Percentiles rank a stretch among this genome's conserved stretches.
phyloP scores from a whole-genome alignment of 2,113 vertebrate species.

The Athene cunicularia region DNA sequence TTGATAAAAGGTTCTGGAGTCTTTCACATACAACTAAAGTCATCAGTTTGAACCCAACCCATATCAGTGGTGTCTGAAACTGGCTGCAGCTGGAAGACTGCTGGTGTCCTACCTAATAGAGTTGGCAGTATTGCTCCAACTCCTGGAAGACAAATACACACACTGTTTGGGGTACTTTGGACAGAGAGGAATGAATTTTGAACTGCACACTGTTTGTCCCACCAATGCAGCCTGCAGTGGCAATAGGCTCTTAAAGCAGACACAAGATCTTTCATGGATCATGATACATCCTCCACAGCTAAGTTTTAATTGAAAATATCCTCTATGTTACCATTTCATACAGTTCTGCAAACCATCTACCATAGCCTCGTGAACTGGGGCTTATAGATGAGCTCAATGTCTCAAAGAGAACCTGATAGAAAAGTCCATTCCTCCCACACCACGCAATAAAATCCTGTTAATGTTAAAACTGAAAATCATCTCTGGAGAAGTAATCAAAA shows the following conservation, averaged over 20 bases:
- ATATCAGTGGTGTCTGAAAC: not conserved
- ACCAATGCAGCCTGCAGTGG: not conserved
- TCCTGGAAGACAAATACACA: not conserved
- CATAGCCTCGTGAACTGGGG: rapidly evolving
- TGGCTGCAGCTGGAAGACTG: not conserved
- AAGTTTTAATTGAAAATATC: not conserved
- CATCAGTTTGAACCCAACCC: rapidly evolving
- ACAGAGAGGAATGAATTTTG: not conserved
- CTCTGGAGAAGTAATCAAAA: not conserved
- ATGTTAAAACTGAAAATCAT: not conserved
- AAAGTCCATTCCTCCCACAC: not conserved
- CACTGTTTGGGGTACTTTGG: not conserved
- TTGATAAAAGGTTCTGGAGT: constrained; percentile 46
- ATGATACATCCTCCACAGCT: not conserved
- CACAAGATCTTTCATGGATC: not conserved
- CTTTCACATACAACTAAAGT: constrained; percentile 2
- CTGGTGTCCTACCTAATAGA: not conserved
- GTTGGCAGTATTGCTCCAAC: rapidly evolving
- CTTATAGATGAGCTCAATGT: not conserved
- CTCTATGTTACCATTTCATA: not conserved
- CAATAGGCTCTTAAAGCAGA: not conserved
- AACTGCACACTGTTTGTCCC: not conserved
- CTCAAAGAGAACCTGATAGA: not conserved
- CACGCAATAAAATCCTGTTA: not conserved
- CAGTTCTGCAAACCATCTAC: not conserved